Base-by-base conservation (phyloP, 2,888 invertebrate genomes). In the Drosophila nigricruria region DNA sequence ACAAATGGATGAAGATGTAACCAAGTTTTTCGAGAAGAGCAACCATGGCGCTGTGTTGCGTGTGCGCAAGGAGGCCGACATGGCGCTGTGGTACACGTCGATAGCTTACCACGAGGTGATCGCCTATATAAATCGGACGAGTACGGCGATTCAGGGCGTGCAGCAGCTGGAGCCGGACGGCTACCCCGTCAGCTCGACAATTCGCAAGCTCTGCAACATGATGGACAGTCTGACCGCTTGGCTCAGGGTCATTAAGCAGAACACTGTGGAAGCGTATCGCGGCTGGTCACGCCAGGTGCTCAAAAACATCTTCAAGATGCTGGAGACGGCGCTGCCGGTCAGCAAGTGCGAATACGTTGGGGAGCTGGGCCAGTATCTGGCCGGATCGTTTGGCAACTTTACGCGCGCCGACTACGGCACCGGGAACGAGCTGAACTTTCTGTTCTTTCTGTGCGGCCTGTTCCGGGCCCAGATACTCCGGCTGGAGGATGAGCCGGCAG, bases 351-450 rank as follows among this genome's bases (percentile, higher is more conserved):
- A 77, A 0, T n/a, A 81, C 18, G 65, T 97, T 72, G 95, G 96
- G n/a, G 99, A 99, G 93, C 94, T 99, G 49, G 94, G 95, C 77
- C 94, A 95, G 0, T 99, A 99, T 92, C 94, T 99, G 54, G 94
- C 95, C 57, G 98, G 99, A 92, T 95, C 97, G 61, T 97, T 99
- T 94, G 99, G 99, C 8, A 99, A 99, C 93, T 93, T 96, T 1
- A 98, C 97, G 0, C 95, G 99, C 81, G 99, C 99, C 90, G 99
- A 99, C 92, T 99, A 99, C 94, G 99, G 99, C 25, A 99, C 99
- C 27, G 99, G 99, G 0, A 99, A 99, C 93, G 99, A 99, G 93
- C 95, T 99, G 93, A 95, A 97, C 9, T 99, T 99, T 93, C 93
- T 98, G 3, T 98, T 99, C 95, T 98, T 99, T 88, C 92, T 99